Conservation (phyloP, 1,140 invertebrate species). For the Brevipalpus yothersi region DNA sequence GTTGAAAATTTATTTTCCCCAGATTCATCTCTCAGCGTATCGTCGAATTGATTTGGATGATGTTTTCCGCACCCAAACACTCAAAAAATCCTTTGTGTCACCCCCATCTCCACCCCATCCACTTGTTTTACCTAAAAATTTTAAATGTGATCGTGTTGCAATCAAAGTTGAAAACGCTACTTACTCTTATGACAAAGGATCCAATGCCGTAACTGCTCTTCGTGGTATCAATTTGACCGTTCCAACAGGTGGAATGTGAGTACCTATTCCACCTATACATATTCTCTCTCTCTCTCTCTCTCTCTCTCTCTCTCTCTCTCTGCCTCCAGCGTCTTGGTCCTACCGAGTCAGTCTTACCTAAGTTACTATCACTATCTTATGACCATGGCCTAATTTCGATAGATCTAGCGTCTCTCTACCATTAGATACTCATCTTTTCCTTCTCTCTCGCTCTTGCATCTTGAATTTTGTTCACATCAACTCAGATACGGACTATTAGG, state of each 20-base stretch:
- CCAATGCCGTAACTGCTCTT: slow-evolving; percentile 1
- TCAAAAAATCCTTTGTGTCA: too few relatives aligned
- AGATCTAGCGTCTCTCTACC: background rate
- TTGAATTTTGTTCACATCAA: background rate
- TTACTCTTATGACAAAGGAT: slow-evolving; percentile 4
- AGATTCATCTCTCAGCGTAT: too few relatives aligned
- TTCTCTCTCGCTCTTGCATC: background rate
- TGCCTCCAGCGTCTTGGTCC: too few relatives aligned
- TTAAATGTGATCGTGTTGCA: too few relatives aligned
- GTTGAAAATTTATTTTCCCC: too few relatives aligned
- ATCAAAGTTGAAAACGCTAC: background rate
- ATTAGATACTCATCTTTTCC: background rate
- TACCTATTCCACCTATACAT: background rate
- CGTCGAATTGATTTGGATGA: too few relatives aligned
- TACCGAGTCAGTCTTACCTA: background rate
- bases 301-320: background rate
- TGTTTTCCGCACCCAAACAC: too few relatives aligned
- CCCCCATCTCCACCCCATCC: too few relatives aligned
- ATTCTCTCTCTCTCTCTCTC: too few relatives aligned
- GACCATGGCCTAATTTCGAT: background rate
- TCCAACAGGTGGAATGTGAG: slow-evolving; percentile 5
- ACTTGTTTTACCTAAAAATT: too few relatives aligned
- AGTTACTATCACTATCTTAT: background rate
- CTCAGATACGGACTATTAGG: slow-evolving; percentile 13
- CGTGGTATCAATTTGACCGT: slow-evolving; percentile 4